These are phyloP conservation scores for Sphaeramia orbicularis DNA, from an alignment of 2,797 vertebrate genomes.

Conservation along the genomic window DNA sequence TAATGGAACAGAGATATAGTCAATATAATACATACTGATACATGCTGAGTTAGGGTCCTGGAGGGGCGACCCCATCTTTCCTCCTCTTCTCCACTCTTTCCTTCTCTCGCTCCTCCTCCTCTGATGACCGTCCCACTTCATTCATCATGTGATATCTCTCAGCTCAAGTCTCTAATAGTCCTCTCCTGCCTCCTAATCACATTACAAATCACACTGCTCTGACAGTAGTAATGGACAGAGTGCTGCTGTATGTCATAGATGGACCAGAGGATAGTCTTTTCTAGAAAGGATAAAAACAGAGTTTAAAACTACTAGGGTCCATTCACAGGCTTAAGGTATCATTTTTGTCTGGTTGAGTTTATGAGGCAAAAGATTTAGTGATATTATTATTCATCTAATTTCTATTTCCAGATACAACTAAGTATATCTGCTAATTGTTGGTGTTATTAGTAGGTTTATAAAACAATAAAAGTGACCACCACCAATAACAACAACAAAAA, in stretches of 20 bases:
- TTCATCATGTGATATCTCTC: slow-evolving; percentile 67
- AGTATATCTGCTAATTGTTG: no score
- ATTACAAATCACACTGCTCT: slow-evolving; percentile 71
- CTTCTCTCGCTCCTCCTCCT: slow-evolving; percentile 22
- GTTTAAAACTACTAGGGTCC: neutral
- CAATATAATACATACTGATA: slow-evolving; percentile 63
- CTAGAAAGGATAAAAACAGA: slow-evolving; percentile 16
- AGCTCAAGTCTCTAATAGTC: slow-evolving; percentile 53
- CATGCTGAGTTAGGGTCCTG: slow-evolving; percentile 23
- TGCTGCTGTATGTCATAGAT: slow-evolving; percentile 32
- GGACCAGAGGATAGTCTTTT: slow-evolving; percentile 11
- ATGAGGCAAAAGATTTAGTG: neutral
- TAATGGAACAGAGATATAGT: slow-evolving; percentile 52
- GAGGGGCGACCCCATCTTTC: slow-evolving; percentile 14
- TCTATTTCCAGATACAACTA: no score
- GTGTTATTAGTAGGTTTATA: no score
- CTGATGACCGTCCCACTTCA: slow-evolving; percentile 34
- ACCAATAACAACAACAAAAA: no score
- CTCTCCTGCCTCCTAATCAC: slow-evolving; percentile 65
- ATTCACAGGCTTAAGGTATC: neutral
- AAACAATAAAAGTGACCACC: no score
- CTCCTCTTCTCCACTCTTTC: neutral
- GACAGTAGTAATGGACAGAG: slow-evolving; percentile 61
- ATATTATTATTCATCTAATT: no score
- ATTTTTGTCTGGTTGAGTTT: neutral